phyloP scores from a whole-genome alignment of 2,888 invertebrate genomes.

The Aelia acuminata region DNA sequence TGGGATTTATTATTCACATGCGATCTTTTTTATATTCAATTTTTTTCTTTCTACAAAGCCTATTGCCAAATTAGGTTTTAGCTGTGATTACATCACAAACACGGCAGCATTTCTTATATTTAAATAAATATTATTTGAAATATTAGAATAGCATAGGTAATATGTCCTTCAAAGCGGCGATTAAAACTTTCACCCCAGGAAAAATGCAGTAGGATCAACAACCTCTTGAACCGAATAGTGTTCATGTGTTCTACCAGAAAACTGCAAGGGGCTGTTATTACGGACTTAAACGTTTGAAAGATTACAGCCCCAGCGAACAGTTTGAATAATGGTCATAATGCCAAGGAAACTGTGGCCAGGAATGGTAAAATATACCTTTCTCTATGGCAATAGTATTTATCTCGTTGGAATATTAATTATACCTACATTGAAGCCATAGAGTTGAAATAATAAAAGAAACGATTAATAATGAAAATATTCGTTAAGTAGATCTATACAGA shows the following conservation, averaged over 20 bases:
- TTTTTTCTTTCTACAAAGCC: neutral
- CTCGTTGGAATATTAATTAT: neutral
- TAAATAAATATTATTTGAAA: neutral
- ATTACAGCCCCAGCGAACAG: neutral
- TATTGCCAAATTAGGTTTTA: too few relatives aligned
- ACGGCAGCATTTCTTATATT: neutral
- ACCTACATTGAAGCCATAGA: neutral
- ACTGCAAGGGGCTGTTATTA: conserved; percentile 30
- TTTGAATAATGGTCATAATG: conserved; percentile 22
- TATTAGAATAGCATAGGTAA: neutral
- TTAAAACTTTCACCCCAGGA: conserved; percentile 21
- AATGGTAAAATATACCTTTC: conserved; percentile 23
- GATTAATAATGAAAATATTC: neutral
- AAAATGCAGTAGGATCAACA: conserved; percentile 3
- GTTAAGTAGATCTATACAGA: too few relatives aligned
- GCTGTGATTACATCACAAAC: neutral
- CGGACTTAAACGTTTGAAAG: neutral
- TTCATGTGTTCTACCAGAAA: conserved; percentile 44
- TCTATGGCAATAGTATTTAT: neutral
- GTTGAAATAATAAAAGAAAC: neutral
- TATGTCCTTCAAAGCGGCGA: neutral
- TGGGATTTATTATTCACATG: neutral
- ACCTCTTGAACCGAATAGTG: neutral
- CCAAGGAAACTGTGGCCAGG: neutral
- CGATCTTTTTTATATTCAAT: too few relatives aligned